Evolutionary conservation across 2,113 vertebrate species (phyloP), one percentile per base, ranked within the genome.

Genomic region (Tachuris rubrigastra): DNA sequence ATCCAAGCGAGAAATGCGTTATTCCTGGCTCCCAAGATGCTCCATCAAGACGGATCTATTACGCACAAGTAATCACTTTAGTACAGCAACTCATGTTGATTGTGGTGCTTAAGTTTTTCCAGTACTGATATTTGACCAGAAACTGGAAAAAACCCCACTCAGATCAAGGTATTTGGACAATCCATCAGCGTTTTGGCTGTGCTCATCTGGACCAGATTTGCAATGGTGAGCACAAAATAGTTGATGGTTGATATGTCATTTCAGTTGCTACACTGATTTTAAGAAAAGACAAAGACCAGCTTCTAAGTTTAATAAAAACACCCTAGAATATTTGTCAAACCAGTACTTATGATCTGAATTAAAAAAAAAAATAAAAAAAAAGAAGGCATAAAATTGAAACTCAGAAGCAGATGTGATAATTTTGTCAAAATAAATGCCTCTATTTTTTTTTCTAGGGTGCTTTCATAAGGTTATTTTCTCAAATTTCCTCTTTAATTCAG

Each of bases 201-300:
- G 72, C 37, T 97, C 90, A 95, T 93, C 91, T 96, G 90, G 95
- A 74, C 79, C 86, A 74, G 52, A 96, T 96, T 96, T 96, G 95
- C 58, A 96, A 66, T 0, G 3, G 47, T 37, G 41, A 93, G 44
- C 56, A 84, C 35, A 88, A 95, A 95, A 67, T 59, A 60, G 42
- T 79, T 91, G 79, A 80, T n/a, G 71, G 82, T 8, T 80, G 90
- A 80, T 77, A 67, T 21, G 76, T 81, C 56, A 65, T 63, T 93
- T 86, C 65, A 65, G 68, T 92, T 74, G 65, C 35, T 86, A 67
- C 47, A 52, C 9, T 83, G 53, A 63, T 91, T 94, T 83, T 69
- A 86, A 77, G 60, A 46, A 71, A 76, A 87, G 42, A 81, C 50
- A 80, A 90, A 91, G 82, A 85, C n/a, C 27, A 83, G 35, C 27